Evolutionary conservation across 2,113 vertebrate genomes (phyloP), one percentile per base, ranked within the genome.

Genomic region (Gavialis gangeticus): DNA sequence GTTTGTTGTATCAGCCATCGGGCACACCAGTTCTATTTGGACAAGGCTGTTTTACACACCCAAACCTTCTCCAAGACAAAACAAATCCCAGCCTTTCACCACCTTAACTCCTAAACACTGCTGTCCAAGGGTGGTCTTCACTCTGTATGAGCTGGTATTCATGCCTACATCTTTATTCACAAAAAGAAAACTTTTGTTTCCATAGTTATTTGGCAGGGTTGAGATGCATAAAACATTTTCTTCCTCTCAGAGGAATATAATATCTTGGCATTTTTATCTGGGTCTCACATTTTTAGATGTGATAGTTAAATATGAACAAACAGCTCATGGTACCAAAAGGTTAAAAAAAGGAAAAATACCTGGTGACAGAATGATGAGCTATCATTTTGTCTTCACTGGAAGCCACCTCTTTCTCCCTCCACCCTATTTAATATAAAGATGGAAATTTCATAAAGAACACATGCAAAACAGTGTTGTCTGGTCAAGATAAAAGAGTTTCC

Each of bases 1-100:
- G 83, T 93, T 93, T 84, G 86, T n/a, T 94, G 88, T 25, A 93
- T 85, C 85, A 94, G 87, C 89, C 92, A 63, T 96, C 91, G 94
- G 92, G 84, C 90, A 95, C 88, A 89, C 91, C 95, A 84, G 56
- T 94, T 79, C 15, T 96, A 84, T 93, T 95, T 96, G 90, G 95
- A 96, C 93, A 97, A 67, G 93, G 82, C 66, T 94, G 92, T 94
- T 96, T 90, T 25, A 90, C 75, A 93, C 90, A 81, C 88, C 90
- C 85, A 96, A 88, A 88, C 56, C 76, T 94, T 96, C 89, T 90
- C 77, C 84, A 94, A 88, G 89, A 95, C 92, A 91, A 95, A 94
- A 84, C 91, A 71, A 66, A 19, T 28, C 77, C 60, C 64, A 57
- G 28, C 57, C 64, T 96, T 87, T 94, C 91, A 92, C 62, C 89